A percentile compares a stretch with the other conserved stretches of the same genome.
Evolutionary conservation across 64 coral and sea anemone species (phyloP).

Genomic region (Hydrozoanthus tunicans): DNA sequence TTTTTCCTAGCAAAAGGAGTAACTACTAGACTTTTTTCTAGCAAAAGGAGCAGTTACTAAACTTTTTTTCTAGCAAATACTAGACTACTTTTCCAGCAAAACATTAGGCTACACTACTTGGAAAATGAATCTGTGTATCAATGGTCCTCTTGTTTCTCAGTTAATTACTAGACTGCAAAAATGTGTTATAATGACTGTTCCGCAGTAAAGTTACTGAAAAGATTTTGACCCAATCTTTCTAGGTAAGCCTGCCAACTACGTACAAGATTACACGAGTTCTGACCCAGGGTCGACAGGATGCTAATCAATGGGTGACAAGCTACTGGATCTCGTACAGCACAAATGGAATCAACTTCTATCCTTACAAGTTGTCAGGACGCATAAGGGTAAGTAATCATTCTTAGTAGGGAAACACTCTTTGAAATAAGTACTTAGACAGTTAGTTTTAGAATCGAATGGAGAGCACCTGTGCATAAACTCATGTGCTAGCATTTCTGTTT

Average conservation of each 20-base stretch:
- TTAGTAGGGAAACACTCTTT: too few relatives aligned
- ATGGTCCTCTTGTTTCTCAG: too few relatives aligned
- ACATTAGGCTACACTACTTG: background rate
- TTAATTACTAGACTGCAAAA: too few relatives aligned
- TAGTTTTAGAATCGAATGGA: too few relatives aligned
- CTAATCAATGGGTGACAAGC: slow-evolving; percentile 45
- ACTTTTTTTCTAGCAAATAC: too few relatives aligned
- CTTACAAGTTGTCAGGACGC: slow-evolving; percentile 30
- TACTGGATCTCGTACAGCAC: slow-evolving; percentile 45
- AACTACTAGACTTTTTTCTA: background rate
- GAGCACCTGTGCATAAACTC: too few relatives aligned
- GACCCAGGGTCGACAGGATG: slow-evolving; percentile 33
- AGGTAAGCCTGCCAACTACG: slow-evolving; percentile 2
- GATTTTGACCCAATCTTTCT: background rate
- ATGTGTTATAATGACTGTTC: too few relatives aligned
- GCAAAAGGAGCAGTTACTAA: too few relatives aligned
- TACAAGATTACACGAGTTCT: slow-evolving; percentile 51
- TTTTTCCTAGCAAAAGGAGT: too few relatives aligned
- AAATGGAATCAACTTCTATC: slow-evolving; percentile 44
- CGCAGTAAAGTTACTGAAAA: background rate
- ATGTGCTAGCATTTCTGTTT: too few relatives aligned
- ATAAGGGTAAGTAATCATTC: slow-evolving; percentile 8
- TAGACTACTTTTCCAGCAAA: background rate
- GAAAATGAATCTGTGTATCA: too few relatives aligned
- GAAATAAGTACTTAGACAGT: too few relatives aligned